Percentiles rank a stretch among this genome's conserved stretches.
phyloP scores from a whole-genome alignment of 2,113 vertebrate species.

The Trinectes maculatus region DNA sequence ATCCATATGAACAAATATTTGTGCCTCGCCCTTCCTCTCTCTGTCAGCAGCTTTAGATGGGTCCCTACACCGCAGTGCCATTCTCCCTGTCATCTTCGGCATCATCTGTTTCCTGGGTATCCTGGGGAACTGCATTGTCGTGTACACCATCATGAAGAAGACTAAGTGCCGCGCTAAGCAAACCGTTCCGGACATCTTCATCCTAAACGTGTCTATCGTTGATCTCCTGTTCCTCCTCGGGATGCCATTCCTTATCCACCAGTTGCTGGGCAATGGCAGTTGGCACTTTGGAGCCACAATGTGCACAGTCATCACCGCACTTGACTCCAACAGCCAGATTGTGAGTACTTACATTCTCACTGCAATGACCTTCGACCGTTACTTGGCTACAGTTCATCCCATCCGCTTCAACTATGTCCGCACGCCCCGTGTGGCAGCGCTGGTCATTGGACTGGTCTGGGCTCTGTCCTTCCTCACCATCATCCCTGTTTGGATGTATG shows the following conservation, averaged over 20 bases:
- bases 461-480: constrained; percentile 85
- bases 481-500: constrained; percentile 87
- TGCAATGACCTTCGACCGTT: constrained; percentile 87
- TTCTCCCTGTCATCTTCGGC: constrained; percentile 86
- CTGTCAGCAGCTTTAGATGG: constrained; percentile 60
- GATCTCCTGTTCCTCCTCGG: constrained; percentile 88
- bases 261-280: constrained; percentile 86
- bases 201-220: constrained; percentile 87
- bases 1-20: neutral
- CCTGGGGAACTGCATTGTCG: constrained; percentile 85
- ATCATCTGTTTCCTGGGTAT: constrained; percentile 88
- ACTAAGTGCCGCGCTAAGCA: constrained; percentile 84
- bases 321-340: constrained; percentile 89
- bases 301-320: constrained; percentile 86
- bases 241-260: constrained; percentile 91
- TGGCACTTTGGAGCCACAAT: constrained; percentile 87
- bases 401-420: constrained; percentile 85
- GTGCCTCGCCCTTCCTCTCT: neutral
- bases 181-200: constrained; percentile 88
- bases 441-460: constrained; percentile 84
- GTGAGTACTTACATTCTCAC: constrained; percentile 90
- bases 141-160: constrained; percentile 88
- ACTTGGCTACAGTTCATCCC: constrained; percentile 88
- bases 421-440: constrained; percentile 78
- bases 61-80: constrained; percentile 71